These are phyloP conservation scores for Coptotermes formosanus DNA, from an alignment of 1,140 invertebrate species.

Conservation along the genomic window DNA sequence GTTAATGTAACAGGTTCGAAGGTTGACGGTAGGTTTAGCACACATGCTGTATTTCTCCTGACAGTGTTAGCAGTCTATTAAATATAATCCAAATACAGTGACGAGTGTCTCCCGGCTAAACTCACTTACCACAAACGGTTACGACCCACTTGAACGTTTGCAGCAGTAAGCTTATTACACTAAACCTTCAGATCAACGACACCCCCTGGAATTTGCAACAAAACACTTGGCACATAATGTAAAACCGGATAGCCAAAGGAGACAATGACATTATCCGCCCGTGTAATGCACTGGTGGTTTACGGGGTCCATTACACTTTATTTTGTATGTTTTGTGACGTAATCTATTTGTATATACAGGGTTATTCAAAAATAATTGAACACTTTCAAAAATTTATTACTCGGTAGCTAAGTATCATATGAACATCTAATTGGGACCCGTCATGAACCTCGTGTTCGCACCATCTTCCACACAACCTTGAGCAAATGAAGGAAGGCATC, in stretches of 20 bases:
- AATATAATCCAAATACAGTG: not conserved
- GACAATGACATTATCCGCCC: not conserved
- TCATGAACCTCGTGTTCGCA: no score
- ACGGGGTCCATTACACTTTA: not conserved
- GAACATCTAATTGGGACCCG: no score
- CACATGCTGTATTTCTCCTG: no score
- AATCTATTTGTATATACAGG: no score
- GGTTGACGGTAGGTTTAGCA: no score
- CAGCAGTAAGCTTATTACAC: not conserved
- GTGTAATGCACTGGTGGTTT: not conserved
- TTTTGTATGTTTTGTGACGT: not conserved
- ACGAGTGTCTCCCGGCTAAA: not conserved
- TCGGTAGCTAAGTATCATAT: no score
- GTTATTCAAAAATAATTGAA: no score
- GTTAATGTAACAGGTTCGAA: no score
- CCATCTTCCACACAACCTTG: no score
- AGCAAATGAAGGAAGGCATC: no score
- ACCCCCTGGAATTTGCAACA: not conserved
- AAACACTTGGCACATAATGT: not conserved
- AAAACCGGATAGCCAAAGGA: not conserved
- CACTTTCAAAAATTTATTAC: no score
- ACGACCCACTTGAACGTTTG: not conserved
- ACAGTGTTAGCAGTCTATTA: not conserved
- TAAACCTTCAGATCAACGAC: not conserved
- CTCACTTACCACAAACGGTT: not conserved